Evolutionary conservation across 2,888 invertebrate species (phyloP).

Genomic region (Pemphredon lugubris): DNA sequence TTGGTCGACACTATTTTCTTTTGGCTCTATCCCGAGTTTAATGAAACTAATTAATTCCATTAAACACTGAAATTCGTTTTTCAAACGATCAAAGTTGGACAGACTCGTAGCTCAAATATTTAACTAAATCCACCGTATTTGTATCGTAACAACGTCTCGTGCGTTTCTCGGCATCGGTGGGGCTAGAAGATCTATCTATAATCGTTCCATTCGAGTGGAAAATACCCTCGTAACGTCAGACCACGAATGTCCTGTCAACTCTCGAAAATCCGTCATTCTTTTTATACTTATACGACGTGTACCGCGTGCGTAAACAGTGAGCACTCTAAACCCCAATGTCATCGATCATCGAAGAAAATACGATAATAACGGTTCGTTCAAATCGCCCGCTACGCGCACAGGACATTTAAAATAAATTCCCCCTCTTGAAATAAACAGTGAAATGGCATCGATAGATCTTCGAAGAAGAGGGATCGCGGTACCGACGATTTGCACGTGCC

Average conservation of each 20-base stretch:
- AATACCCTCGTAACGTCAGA: background rate
- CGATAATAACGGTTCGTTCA: constrained; percentile 8
- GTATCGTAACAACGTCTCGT: no score
- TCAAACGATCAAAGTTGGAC: no score
- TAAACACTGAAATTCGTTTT: no score
- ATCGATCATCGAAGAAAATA: constrained; percentile 36
- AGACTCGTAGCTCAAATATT: no score
- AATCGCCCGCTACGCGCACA: constrained; percentile 6
- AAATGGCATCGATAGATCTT: constrained; percentile 19
- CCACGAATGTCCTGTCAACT: background rate
- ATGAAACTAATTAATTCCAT: no score
- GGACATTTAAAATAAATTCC: constrained; percentile 27
- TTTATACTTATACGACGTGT: background rate
- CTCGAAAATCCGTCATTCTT: background rate
- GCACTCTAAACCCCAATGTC: background rate
- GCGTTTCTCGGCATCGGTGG: no score
- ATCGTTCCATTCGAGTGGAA: no score
- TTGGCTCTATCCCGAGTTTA: no score
- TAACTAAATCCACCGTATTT: no score
- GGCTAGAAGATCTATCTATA: no score
- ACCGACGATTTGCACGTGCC: constrained; percentile 21
- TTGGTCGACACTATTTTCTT: no score
- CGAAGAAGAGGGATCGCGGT: constrained; percentile 7
- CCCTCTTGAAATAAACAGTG: constrained; percentile 31
- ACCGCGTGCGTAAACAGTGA: background rate